These are phyloP conservation scores for Piprites chloris DNA, from an alignment of 2,113 vertebrate species.

Conservation along the genomic window DNA sequence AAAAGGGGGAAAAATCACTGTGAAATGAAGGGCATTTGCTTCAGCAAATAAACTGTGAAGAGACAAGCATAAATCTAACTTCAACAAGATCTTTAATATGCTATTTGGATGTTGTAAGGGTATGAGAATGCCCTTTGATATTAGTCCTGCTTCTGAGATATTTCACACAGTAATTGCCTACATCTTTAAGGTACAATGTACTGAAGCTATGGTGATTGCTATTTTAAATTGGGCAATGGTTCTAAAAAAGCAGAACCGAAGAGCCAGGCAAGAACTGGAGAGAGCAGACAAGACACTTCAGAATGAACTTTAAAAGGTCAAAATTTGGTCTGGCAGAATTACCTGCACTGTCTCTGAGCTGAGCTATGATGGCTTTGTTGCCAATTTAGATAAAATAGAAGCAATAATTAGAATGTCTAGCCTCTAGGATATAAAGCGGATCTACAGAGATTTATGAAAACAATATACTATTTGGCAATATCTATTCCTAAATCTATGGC, in stretches of 20 bases:
- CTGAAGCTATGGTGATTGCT: conserved; percentile 52
- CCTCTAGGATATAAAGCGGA: conserved; percentile 48
- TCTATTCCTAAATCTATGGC: conserved; percentile 62
- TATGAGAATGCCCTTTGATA: conserved; percentile 65
- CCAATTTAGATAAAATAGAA: conserved; percentile 70
- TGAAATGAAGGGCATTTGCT: conserved; percentile 62
- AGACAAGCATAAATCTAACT: conserved; percentile 58
- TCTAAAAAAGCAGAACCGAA: conserved; percentile 32
- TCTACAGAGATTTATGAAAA: conserved; percentile 66
- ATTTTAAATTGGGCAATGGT: conserved; percentile 45
- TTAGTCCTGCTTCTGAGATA: conserved; percentile 59
- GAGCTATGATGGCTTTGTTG: conserved; percentile 57
- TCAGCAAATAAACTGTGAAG: conserved; percentile 54
- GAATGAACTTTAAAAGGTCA: conserved; percentile 66
- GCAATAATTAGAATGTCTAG: conserved; percentile 67
- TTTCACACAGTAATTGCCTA: conserved; percentile 61
- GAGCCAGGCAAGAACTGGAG: neutral
- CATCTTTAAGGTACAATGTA: conserved; percentile 56
- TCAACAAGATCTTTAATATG: conserved; percentile 62
- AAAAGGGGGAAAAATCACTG: conserved; percentile 36
- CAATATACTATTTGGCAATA: conserved; percentile 66
- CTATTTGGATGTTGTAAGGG: conserved; percentile 54
- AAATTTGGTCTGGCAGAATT: conserved; percentile 52
- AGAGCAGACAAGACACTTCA: conserved; percentile 8
- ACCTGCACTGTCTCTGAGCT: conserved; percentile 51